Conservation (phyloP, 2,797 vertebrate species). For the Echiichthys vipera region DNA sequence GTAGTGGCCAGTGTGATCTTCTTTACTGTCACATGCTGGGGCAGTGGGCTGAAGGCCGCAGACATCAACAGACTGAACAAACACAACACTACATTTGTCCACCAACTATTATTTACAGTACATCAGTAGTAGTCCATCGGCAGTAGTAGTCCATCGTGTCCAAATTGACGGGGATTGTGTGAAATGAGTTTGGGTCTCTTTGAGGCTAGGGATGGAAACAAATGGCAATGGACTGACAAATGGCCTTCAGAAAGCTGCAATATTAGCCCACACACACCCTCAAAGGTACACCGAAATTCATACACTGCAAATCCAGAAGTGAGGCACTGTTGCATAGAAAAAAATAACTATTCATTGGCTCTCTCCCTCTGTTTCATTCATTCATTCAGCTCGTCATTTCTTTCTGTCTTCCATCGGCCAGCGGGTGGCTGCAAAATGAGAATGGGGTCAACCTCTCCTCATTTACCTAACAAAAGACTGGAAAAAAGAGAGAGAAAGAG, state of each 20-base stretch:
- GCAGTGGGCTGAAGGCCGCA: too few species aligned
- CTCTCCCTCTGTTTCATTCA: constrained; percentile 56
- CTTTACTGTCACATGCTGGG: too few species aligned
- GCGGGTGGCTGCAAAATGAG: constrained; percentile 71
- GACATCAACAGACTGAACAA: too few species aligned
- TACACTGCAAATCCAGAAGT: constrained; percentile 44
- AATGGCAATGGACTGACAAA: not conserved
- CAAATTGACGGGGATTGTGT: not conserved
- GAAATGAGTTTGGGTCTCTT: not conserved
- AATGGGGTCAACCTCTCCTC: constrained; percentile 72
- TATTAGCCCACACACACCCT: not conserved
- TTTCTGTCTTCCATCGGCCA: constrained; percentile 59
- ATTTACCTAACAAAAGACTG: constrained; percentile 77
- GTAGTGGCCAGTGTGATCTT: too few species aligned
- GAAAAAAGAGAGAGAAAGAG: constrained; percentile 69
- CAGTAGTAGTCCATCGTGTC: not conserved
- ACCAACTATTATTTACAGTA: too few species aligned
- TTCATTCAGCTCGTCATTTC: constrained; percentile 63
- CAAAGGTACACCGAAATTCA: constrained; percentile 30
- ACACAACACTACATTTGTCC: too few species aligned
- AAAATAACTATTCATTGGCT: constrained; percentile 46
- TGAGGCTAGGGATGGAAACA: not conserved
- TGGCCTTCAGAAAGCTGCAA: not conserved
- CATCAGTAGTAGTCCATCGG: too few species aligned
- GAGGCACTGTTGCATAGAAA: constrained; percentile 33